Evolutionary conservation across 1,140 invertebrate species (phyloP).

Genomic region (Leptinotarsa undecemlineata): DNA sequence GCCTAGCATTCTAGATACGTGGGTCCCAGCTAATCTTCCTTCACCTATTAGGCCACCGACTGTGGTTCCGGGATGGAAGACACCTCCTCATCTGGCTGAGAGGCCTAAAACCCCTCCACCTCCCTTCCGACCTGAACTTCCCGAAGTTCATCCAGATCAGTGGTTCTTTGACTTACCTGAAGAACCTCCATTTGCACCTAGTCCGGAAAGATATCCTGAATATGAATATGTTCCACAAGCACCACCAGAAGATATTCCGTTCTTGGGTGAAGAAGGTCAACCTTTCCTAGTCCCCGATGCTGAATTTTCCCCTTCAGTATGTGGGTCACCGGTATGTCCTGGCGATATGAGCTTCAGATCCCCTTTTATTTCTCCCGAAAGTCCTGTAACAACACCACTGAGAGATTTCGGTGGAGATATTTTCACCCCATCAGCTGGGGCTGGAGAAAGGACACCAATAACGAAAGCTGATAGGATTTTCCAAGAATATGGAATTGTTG

Average conservation of each 20-base stretch:
- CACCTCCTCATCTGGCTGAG: background rate
- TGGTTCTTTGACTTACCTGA: background rate
- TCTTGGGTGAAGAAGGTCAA: background rate
- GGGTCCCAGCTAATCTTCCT: background rate
- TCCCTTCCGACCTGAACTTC: background rate
- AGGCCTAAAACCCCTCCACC: background rate
- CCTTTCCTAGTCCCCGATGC: background rate
- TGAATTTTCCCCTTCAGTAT: background rate
- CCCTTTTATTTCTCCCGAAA: background rate
- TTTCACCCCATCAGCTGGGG: background rate
- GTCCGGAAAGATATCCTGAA: background rate
- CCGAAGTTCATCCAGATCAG: background rate
- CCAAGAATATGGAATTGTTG: background rate
- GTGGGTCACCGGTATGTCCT: background rate
- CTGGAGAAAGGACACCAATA: background rate
- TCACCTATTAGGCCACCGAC: background rate
- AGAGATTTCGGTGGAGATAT: background rate
- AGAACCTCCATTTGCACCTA: background rate
- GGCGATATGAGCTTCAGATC: background rate
- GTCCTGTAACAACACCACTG: background rate
- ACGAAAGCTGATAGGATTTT: background rate
- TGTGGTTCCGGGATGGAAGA: background rate
- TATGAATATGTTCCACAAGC: background rate
- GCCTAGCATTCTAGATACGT: background rate
- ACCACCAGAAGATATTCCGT: background rate